These are phyloP conservation scores for Leptoteleia sp. DNA, from an alignment of 1,140 invertebrate species.

Conservation along the genomic window DNA sequence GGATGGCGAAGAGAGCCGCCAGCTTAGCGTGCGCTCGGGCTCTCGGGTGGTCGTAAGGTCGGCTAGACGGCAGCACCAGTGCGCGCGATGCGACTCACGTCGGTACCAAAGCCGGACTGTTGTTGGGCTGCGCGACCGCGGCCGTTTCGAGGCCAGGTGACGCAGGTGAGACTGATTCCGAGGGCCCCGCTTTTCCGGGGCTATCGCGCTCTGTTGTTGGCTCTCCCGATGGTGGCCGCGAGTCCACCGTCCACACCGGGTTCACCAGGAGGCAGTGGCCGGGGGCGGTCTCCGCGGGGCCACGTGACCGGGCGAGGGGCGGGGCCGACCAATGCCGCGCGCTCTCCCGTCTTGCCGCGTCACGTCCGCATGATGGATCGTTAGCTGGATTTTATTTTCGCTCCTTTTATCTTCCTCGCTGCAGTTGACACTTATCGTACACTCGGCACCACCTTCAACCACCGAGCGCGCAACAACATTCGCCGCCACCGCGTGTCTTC, in stretches of 20 bases:
- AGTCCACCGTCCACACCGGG: constrained; percentile 46
- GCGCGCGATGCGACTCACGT: no score
- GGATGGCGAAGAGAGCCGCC: not conserved
- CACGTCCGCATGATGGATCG: constrained; percentile 80
- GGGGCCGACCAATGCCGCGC: constrained; percentile 74
- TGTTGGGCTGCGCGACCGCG: no score
- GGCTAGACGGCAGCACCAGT: not conserved
- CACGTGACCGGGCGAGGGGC: constrained; percentile 75
- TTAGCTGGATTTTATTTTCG: constrained; percentile 77
- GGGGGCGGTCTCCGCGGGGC: constrained; percentile 58
- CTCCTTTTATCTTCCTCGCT: constrained; percentile 79
- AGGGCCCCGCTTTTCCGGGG: constrained; percentile 64
- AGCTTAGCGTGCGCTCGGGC: no score
- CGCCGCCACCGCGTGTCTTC: constrained; percentile 50
- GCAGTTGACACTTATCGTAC: constrained; percentile 80
- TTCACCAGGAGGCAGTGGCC: constrained; percentile 58
- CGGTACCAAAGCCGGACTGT: no score
- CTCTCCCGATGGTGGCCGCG: constrained; percentile 42
- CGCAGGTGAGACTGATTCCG: constrained; percentile 74
- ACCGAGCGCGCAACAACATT: constrained; percentile 47
- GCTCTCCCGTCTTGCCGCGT: constrained; percentile 68
- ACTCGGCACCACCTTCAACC: constrained; percentile 68
- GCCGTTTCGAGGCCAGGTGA: constrained; percentile 68
- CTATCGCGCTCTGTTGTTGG: constrained; percentile 42
- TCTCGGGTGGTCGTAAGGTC: not conserved